Evolutionary conservation across 2,888 invertebrate species (phyloP), one percentile per base, ranked within the genome.

Genomic region (Malthinus seriepunctatus): DNA sequence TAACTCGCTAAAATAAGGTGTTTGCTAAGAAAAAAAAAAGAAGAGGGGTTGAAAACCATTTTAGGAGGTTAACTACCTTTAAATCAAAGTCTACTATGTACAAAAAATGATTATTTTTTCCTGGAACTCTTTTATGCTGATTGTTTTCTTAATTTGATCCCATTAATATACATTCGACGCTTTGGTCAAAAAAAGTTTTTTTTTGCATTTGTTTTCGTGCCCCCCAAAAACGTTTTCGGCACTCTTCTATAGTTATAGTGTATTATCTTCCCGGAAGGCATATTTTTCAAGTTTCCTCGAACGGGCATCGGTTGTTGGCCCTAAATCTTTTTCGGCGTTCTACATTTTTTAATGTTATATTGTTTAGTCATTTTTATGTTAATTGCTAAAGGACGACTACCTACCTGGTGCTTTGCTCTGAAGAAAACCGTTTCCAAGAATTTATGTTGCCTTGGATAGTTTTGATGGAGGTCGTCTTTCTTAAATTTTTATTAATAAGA

Each of bases 301-400:
- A 42, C 10, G 23, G 23, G 15, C 39, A 23, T 42, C 39, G 39
- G 39, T 42, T 42, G 23, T 42, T 42, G 39, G 39, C 39, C 39
- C 39, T 42, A 42, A 42, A 14, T 42, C 39, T 42, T 42, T 23
- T 42, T 42, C 23, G 39, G 39, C 15, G 15, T 42, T 42, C 7
- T n/a, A 42, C 14, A 42, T 42, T 42, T 42, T 42, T 42, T 23
- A 42, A 42, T 42, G 12, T 15, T 15, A 42, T 15, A 42, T 42
- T 42, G 39, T 42, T 42, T 23, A 42, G 39, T 42, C 23, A 42
- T 42, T 42, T 42, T 15, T 42, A 42, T 23, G 39, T 42, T 42
- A 42, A 42, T 42, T 42, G 39, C 23, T 42, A 42, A 42, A 42
- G 39, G 39, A 14, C 39, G 39, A 42, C 12, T 42, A 42, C 39